Evolutionary conservation across 2,113 vertebrate species (phyloP).

Genomic region (Microcebus ravelobensis): DNA sequence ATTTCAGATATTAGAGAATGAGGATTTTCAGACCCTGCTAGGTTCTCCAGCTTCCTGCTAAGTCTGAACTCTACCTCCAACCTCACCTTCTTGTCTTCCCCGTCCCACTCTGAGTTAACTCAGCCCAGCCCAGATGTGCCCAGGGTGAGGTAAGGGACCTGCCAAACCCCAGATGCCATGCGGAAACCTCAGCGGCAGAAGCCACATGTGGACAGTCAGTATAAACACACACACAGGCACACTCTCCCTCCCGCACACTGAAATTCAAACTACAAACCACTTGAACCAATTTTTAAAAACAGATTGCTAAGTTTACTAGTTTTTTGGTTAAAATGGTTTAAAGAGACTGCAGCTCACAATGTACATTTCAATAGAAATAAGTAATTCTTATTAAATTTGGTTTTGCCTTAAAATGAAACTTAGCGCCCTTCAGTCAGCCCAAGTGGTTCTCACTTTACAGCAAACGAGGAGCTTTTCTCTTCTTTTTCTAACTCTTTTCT

Average conservation of each 20-base stretch:
- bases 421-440: not conserved
- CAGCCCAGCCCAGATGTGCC: not conserved
- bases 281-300: not conserved
- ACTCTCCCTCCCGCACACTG: not conserved
- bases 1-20: not conserved
- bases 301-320: not conserved
- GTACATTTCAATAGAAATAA: not conserved
- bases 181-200: not conserved
- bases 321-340: conserved; percentile 10
- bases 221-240: not conserved
- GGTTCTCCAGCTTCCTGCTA: not conserved
- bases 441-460: not conserved
- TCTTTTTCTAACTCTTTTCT: not conserved
- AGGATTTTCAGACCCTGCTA: not conserved
- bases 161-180: not conserved
- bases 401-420: conserved; percentile 23
- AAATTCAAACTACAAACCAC: not conserved
- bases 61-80: not conserved
- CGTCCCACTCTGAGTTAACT: not conserved
- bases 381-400: not conserved
- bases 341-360: not conserved
- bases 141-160: not conserved
- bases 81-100: not conserved
- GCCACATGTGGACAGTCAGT: not conserved
- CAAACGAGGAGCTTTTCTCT: not conserved